Percentiles rank a stretch among this genome's conserved stretches.
These are phyloP conservation scores for Rhamnusium bicolor DNA, from an alignment of 2,888 invertebrate genomes.

Conservation along the genomic window DNA sequence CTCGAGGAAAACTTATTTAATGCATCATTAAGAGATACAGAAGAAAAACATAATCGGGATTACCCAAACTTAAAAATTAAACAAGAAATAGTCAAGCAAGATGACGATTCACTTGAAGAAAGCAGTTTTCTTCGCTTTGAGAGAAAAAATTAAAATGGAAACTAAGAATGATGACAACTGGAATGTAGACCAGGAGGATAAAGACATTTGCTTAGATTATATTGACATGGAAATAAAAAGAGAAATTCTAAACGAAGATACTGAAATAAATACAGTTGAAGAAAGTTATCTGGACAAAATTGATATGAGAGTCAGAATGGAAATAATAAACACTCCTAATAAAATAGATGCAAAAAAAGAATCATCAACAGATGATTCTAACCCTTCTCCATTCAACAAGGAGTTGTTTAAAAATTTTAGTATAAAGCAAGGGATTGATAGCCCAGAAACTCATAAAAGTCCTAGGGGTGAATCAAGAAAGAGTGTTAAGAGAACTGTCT, in stretches of 20 bases:
- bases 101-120: background rate
- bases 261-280: background rate
- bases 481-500: slow-evolving; percentile 10
- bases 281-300: slow-evolving; percentile 25
- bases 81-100: background rate
- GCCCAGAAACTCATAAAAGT: background rate
- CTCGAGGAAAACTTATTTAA: background rate
- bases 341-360: slow-evolving; percentile 41
- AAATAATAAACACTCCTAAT: slow-evolving; percentile 27
- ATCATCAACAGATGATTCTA: slow-evolving; percentile 50
- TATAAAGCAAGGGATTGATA: slow-evolving; percentile 45
- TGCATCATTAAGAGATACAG: background rate
- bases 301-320: background rate
- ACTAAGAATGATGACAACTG: background rate
- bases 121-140: background rate
- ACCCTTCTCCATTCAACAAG: slow-evolving; percentile 56
- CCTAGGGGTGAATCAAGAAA: background rate
- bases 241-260: background rate
- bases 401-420: slow-evolving; percentile 53
- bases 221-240: background rate
- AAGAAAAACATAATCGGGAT: background rate
- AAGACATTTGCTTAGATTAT: background rate
- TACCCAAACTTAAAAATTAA: background rate
- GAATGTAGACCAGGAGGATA: too few species aligned
- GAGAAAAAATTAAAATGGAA: background rate